These are phyloP conservation scores for Catalaphyllia jardinei DNA, from an alignment of 64 coral and sea anemone species.

Conservation along the genomic window DNA sequence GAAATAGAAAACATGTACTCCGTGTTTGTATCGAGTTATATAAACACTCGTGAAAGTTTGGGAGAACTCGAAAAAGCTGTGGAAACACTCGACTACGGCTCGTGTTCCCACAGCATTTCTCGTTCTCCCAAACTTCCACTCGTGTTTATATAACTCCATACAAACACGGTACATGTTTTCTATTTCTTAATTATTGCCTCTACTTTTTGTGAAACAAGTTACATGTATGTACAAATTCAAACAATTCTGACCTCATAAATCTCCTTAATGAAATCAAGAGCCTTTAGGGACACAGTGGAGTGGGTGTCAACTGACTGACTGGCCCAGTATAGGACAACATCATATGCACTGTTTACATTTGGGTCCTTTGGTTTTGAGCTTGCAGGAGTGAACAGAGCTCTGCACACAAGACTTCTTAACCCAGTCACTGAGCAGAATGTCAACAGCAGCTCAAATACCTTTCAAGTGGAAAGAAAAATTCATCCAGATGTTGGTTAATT, in stretches of 20 bases:
- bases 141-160: too few relatives aligned
- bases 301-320: slow-evolving; percentile 73
- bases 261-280: slow-evolving; percentile 93
- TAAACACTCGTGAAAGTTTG: too few relatives aligned
- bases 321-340: slow-evolving; percentile 79
- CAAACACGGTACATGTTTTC: too few relatives aligned
- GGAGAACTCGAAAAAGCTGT: too few relatives aligned
- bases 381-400: slow-evolving; percentile 65
- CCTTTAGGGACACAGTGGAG: slow-evolving; percentile 74
- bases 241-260: slow-evolving; percentile 79
- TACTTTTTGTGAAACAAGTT: too few relatives aligned
- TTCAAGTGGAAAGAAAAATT: not conserved
- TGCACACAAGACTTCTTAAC: slow-evolving; percentile 66
- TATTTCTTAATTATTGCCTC: too few relatives aligned
- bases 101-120: too few relatives aligned
- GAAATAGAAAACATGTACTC: too few relatives aligned
- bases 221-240: not conserved
- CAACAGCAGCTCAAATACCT: slow-evolving; percentile 92
- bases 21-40: too few relatives aligned
- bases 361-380: slow-evolving; percentile 37
- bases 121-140: too few relatives aligned
- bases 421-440: slow-evolving; percentile 84
- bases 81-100: too few relatives aligned
- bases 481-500: too few relatives aligned
- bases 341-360: slow-evolving; percentile 64